A percentile compares a stretch with the other conserved stretches of the same genome.
Conservation (phyloP, 2,113 vertebrate species). For the Antennarius striatus region DNA sequence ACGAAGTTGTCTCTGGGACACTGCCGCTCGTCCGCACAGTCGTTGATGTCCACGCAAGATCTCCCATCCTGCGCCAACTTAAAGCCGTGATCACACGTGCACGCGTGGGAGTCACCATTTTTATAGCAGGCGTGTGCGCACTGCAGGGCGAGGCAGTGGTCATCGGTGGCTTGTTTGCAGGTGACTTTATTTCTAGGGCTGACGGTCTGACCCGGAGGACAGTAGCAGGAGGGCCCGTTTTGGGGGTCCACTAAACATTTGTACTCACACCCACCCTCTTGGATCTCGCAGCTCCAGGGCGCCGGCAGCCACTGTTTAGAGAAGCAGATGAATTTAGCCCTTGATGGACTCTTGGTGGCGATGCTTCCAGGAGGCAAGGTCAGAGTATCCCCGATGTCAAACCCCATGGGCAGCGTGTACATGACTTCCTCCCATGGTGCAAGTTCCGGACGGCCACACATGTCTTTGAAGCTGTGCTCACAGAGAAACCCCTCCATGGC, state of each 20-base stretch:
- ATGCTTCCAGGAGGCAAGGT: constrained; percentile 44
- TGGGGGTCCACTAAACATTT: constrained; percentile 24
- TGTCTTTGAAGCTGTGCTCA: constrained; percentile 13
- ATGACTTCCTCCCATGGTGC: background rate
- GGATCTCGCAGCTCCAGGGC: constrained; percentile 70
- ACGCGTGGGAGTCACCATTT: constrained; percentile 5
- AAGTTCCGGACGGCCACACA: constrained; percentile 10
- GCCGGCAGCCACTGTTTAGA: constrained; percentile 50
- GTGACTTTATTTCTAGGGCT: constrained; percentile 36
- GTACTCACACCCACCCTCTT: constrained; percentile 59
- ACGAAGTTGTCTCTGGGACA: constrained; percentile 52
- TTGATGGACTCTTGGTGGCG: constrained; percentile 19
- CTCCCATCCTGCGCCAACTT: constrained; percentile 48
- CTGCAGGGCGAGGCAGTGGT: constrained; percentile 40
- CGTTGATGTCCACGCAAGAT: constrained; percentile 60
- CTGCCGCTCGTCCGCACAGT: constrained; percentile 56
- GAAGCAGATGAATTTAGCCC: constrained; percentile 50
- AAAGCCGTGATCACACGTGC: constrained; percentile 59
- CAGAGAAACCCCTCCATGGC: constrained; percentile 62
- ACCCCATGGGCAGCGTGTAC: constrained; percentile 44
- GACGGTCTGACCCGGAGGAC: constrained; percentile 40
- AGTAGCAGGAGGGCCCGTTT: constrained; percentile 43
- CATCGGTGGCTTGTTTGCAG: constrained; percentile 19
- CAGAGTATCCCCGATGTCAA: background rate
- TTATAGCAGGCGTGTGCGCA: constrained; percentile 58